Percentiles rank a stretch among this genome's conserved stretches.
phyloP scores from a whole-genome alignment of 2,888 invertebrate species.

The Papilio gigon region DNA sequence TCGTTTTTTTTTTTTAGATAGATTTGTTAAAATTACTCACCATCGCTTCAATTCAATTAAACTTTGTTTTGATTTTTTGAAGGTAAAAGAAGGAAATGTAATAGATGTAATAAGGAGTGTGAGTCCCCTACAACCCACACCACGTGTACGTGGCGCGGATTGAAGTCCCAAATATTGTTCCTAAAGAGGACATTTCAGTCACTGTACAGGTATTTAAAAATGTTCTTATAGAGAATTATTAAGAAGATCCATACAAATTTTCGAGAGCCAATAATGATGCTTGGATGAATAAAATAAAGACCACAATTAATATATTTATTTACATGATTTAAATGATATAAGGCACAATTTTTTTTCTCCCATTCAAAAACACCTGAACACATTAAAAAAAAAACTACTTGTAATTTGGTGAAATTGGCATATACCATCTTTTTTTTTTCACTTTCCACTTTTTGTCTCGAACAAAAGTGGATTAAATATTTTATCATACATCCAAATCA shows the following conservation, averaged over 20 bases:
- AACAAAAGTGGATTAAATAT: no score
- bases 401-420: no score
- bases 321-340: slow-evolving; percentile 36
- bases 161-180: slow-evolving; percentile 81
- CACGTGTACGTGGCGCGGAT: slow-evolving; percentile 87
- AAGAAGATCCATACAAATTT: slow-evolving; percentile 75
- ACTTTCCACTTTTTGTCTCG: no score
- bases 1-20: no score
- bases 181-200: slow-evolving; percentile 80
- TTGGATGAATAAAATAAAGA: slow-evolving; percentile 43
- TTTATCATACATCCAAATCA: slow-evolving; percentile 71
- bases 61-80: no score
- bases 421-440: no score
- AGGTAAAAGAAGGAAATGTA: slow-evolving; percentile 88
- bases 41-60: no score
- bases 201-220: slow-evolving; percentile 86
- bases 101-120: slow-evolving; percentile 88
- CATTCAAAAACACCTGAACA: no score
- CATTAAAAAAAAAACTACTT: no score
- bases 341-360: no score
- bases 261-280: slow-evolving; percentile 49
- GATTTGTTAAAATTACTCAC: no score
- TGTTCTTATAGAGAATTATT: slow-evolving; percentile 88
- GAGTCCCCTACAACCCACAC: slow-evolving; percentile 85
- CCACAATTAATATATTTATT: slow-evolving; percentile 27